Evolutionary conservation across 2,888 invertebrate species (phyloP).

Genomic region (Ecliptopera silaceata): DNA sequence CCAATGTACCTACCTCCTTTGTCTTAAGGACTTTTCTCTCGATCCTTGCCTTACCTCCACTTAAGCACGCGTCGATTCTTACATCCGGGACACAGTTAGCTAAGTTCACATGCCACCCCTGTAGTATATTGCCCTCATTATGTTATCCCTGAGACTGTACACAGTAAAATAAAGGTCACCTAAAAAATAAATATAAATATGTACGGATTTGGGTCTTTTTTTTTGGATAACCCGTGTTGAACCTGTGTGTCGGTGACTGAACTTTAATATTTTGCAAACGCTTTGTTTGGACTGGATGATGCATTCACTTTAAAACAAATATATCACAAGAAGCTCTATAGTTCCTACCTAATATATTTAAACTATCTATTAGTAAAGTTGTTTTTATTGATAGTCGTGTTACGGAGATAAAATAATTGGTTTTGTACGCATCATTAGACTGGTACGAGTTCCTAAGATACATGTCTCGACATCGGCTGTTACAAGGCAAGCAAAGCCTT

Average conservation of each 20-base stretch:
- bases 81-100: constrained; percentile 27
- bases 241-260: constrained; percentile 32
- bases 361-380: constrained; percentile 25
- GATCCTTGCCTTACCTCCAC: constrained; percentile 46
- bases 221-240: constrained; percentile 17
- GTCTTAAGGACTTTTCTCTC: constrained; percentile 19
- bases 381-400: constrained; percentile 43
- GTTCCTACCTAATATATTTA: constrained; percentile 17
- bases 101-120: constrained; percentile 30
- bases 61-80: constrained; percentile 55
- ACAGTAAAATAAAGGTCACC: constrained; percentile 21
- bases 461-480: constrained; percentile 27
- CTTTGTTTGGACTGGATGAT: constrained; percentile 17
- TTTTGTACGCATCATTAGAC: constrained; percentile 49
- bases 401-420: constrained; percentile 50
- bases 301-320: constrained; percentile 29
- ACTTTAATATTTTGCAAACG: constrained; percentile 27
- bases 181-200: constrained; percentile 26
- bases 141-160: constrained; percentile 17
- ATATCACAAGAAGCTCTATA: constrained; percentile 28
- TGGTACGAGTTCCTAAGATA: not conserved
- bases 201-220: constrained; percentile 24
- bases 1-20: constrained; percentile 1
- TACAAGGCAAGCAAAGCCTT: constrained; percentile 21
- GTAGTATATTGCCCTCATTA: constrained; percentile 39